phyloP scores from a whole-genome alignment of 1,140 invertebrate species.

The Drosophila ercepeae region DNA sequence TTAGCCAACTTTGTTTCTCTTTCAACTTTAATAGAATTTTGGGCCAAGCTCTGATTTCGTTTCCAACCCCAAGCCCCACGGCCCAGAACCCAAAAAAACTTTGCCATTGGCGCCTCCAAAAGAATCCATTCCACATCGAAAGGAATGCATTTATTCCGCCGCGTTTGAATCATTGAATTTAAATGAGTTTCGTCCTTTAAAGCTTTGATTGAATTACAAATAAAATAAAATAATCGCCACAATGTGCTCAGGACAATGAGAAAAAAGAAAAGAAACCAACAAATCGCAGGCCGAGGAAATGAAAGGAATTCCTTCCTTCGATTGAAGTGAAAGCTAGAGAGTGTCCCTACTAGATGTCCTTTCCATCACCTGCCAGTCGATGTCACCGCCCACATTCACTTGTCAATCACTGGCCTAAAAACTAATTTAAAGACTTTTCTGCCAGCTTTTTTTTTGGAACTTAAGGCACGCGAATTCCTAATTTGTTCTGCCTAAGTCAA shows the following conservation, averaged over 20 bases:
- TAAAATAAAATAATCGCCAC: background rate
- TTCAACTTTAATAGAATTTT: constrained; percentile 56
- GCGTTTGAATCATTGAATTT: constrained; percentile 39
- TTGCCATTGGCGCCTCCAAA: constrained; percentile 13
- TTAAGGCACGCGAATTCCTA: background rate
- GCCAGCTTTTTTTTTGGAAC: background rate
- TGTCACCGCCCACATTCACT: constrained; percentile 1
- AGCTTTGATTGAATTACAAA: constrained; percentile 16
- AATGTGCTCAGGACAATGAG: background rate
- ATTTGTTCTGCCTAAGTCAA: background rate
- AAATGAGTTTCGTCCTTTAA: constrained; percentile 17
- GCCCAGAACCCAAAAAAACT: constrained; percentile 17
- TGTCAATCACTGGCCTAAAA: constrained; percentile 19
- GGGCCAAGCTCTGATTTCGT: constrained; percentile 37
- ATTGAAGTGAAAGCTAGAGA: constrained; percentile 13
- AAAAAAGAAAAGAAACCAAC: background rate
- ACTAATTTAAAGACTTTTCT: constrained; percentile 25
- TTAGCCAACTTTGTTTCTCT: constrained; percentile 47
- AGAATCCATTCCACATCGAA: constrained; percentile 16
- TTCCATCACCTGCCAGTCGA: background rate
- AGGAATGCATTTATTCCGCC: constrained; percentile 23
- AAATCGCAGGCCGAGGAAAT: background rate
- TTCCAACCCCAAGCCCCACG: background rate
- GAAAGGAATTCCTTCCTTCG: background rate
- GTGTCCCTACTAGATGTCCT: background rate